Base-by-base conservation (phyloP, 2,113 vertebrate genomes). In the Dipodomys stephensi region DNA sequence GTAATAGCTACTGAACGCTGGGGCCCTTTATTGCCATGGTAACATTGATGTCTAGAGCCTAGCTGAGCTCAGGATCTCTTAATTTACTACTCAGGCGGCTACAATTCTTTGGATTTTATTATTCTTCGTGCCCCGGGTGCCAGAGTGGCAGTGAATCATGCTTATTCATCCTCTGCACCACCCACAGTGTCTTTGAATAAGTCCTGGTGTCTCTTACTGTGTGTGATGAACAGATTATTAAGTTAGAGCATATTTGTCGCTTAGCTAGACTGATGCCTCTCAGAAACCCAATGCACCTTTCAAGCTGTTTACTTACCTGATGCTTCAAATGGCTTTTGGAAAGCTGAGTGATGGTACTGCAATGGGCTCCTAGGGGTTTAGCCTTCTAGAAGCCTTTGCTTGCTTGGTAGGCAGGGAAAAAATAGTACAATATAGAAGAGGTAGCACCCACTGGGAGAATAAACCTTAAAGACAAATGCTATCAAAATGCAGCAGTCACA, bases 31-130 rank as follows among this genome's bases (percentile, higher is more conserved):
- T 97, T 96, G 94, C 97, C 96, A 97, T 97, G 96, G 96, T 94
- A 97, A 97, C 96, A 94, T 76, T 96, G 95, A 97, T 96, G 94
- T 97, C 93, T 95, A 87, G 93, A 95, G 94, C 95, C 94, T 96
- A 95, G 94, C 97, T 90, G 93, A 97, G 95, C 84, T 94, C 88
- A 3, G 39, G 92, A 97, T 96, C 97, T 97, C 97, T 97, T 97
- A 97, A 97, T 97, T 97, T 97, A 97, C 97, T 95, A 97, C 94
- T 96, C 95, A 95, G 92, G 94, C 30, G 0, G 94, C 90, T 96
- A 97, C 93, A 96, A 96, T 97, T 97, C 96, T 95, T 97, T 94
- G 87, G 87, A 90, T 95, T 96, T 97, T 97, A 97, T 97, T 97
- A 96, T 97, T 97, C 95, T 95, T 96, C 15, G 0, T 97, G 95